These are phyloP conservation scores for Sebastes melanostomus DNA, from an alignment of 2,797 vertebrate species.

Conservation along the genomic window DNA sequence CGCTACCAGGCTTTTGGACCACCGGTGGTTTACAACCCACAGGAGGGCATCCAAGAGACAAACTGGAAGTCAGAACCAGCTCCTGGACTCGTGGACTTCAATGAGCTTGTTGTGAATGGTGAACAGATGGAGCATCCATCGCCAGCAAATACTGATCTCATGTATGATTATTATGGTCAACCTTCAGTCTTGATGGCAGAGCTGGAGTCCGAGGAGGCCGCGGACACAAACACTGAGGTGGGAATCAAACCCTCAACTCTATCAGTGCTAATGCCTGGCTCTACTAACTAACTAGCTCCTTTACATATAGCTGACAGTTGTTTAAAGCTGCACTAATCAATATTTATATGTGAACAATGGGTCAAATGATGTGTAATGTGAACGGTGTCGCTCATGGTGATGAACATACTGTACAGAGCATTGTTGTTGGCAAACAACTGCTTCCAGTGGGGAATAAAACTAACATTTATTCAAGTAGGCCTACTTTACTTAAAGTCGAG, in stretches of 20 bases:
- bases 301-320: not conserved
- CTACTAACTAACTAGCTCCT: not conserved
- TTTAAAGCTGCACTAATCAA: not conserved
- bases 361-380: not conserved
- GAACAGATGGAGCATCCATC: not conserved
- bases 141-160: not conserved
- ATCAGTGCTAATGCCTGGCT: not conserved
- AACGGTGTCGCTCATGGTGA: too few species aligned
- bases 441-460: not conserved
- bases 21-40: conserved; percentile 34
- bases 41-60: not conserved
- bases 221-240: not conserved
- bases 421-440: not conserved
- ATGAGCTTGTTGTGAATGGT: not conserved
- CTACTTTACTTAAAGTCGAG: not conserved
- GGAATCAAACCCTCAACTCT: not conserved
- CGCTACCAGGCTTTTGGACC: conserved; percentile 72
- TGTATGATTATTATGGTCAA: conserved; percentile 35
- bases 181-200: not conserved
- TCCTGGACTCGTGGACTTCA: not conserved
- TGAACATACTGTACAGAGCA: too few species aligned
- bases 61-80: not conserved
- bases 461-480: not conserved
- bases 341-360: not conserved
- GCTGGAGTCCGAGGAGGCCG: not conserved